Percentiles rank a stretch among this genome's conserved stretches.
These are phyloP conservation scores for Microtus ochrogaster DNA, from an alignment of 2,113 vertebrate genomes.

Conservation along the genomic window DNA sequence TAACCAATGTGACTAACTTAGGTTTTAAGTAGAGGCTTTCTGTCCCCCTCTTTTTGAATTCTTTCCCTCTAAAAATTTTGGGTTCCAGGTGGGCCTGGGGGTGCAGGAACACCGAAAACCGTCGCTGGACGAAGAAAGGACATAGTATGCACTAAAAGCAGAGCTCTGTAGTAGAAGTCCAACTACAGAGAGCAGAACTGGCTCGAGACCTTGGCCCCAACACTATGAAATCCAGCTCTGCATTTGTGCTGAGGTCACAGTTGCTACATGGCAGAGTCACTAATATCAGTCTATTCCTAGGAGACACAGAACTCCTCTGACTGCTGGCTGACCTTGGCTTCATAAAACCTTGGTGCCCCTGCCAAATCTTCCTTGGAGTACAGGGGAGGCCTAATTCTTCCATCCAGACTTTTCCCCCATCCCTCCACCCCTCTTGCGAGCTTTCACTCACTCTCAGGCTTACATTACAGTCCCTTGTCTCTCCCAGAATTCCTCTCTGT, in stretches of 20 bases:
- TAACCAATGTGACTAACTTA: neutral
- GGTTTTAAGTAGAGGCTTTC: neutral
- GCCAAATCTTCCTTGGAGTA: conserved; percentile 28
- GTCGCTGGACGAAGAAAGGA: neutral
- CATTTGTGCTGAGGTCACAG: neutral
- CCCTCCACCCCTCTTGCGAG: neutral
- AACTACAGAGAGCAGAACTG: conserved; percentile 10
- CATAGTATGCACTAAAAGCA: neutral
- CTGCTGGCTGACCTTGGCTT: conserved; percentile 28
- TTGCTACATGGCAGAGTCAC: conserved; percentile 20
- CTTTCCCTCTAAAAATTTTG: conserved; percentile 11
- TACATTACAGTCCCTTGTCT: neutral
- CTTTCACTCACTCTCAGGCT: conserved; percentile 20
- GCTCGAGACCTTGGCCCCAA: neutral
- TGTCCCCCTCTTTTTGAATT: neutral
- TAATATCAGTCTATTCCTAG: conserved; percentile 33
- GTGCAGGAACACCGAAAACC: neutral
- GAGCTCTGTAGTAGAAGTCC: conserved; percentile 13
- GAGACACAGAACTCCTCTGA: conserved; percentile 37
- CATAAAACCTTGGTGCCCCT: conserved; percentile 20
- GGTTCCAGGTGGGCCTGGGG: neutral
- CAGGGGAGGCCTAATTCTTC: neutral
- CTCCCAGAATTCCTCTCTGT: neutral
- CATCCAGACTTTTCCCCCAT: neutral
- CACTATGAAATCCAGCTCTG: conserved; percentile 8